Base-by-base conservation (phyloP, 2,797 vertebrate genomes). In the Furcifer pardalis region DNA sequence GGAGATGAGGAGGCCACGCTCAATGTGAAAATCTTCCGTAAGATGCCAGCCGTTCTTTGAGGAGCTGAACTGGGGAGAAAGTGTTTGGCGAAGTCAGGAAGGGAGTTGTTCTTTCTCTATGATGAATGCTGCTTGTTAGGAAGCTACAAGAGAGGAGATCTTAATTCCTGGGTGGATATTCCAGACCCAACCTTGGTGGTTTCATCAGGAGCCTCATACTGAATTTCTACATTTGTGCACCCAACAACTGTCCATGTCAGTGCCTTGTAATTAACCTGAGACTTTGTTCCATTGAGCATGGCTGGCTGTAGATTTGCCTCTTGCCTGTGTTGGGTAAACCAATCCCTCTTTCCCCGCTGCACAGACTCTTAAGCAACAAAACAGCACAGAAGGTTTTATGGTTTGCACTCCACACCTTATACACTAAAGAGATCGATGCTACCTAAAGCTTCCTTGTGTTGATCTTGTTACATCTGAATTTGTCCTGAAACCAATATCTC, bases 11-110 rank as follows among this genome's bases (percentile, higher is more conserved):
- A 99, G 94, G 96, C 98, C 90, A 99, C 98, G 0, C 97, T 99
- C 94, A 98, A 97, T 5, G 97, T 99, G 90, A 98, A 98, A 92
- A 98, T 99, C 87, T 99, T 98, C 93, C 99, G 99, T 99, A 97
- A 97, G 98, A 93, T 32, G 82, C 90, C 8, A 0, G 5, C 71
- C 30, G 0, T 1, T 81, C 60, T 78, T 37, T 42, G 46, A 15
- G 59, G 21, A 32, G 37, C 63, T 40, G 27, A 30, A 52, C 40
- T 30, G 4, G n/a, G 49, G 68, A 21, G 1, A 40, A 78, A 19
- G 60, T 19, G n/a, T 30, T 40, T 44, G 9, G 23, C 9, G 4
- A 3, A 27, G 25, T 17, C 17, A 32, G 15, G 25, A 1, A 40
- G 35, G 7, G 27, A n/a, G 3, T 32, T 46, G 10, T 13, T 68